phyloP scores from a whole-genome alignment of 2,888 invertebrate genomes.

The Habrosyne pyritoides region DNA sequence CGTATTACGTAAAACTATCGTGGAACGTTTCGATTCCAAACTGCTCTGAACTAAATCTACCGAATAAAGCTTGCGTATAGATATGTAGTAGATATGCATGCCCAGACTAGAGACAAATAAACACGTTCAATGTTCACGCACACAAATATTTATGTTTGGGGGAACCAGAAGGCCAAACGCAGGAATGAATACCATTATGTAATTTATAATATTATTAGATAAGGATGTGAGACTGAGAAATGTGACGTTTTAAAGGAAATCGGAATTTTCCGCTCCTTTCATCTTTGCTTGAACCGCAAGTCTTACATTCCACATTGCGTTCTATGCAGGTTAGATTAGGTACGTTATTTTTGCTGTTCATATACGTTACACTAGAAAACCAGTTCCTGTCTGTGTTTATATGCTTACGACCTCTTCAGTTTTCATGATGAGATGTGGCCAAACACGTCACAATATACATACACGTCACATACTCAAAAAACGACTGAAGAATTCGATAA shows the following conservation, averaged over 20 bases:
- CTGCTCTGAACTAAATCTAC: not conserved
- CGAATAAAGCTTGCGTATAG: constrained; percentile 3
- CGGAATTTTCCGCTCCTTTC: not conserved
- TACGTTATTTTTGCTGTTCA: too few species aligned
- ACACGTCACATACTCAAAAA: not conserved
- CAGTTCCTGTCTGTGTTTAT: too few species aligned
- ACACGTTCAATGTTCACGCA: constrained; percentile 6
- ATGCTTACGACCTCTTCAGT: too few species aligned
- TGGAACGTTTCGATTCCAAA: not conserved
- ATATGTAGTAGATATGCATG: constrained; percentile 8
- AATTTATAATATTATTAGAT: not conserved
- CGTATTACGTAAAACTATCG: constrained; percentile 1
- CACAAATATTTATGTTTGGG: constrained; percentile 6
- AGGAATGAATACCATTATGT: not conserved
- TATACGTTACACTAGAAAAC: too few species aligned
- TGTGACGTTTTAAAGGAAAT: not conserved
- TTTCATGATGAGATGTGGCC: too few species aligned
- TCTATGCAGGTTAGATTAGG: not conserved
- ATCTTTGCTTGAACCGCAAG: too few species aligned
- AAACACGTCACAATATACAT: not conserved
- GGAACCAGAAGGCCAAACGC: not conserved
- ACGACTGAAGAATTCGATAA: not conserved
- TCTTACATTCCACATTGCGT: not conserved
- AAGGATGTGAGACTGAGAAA: not conserved
- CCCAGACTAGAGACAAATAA: constrained; percentile 10